Base-by-base conservation (phyloP, 1,140 invertebrate genomes). In the Procambarus virginalis region DNA sequence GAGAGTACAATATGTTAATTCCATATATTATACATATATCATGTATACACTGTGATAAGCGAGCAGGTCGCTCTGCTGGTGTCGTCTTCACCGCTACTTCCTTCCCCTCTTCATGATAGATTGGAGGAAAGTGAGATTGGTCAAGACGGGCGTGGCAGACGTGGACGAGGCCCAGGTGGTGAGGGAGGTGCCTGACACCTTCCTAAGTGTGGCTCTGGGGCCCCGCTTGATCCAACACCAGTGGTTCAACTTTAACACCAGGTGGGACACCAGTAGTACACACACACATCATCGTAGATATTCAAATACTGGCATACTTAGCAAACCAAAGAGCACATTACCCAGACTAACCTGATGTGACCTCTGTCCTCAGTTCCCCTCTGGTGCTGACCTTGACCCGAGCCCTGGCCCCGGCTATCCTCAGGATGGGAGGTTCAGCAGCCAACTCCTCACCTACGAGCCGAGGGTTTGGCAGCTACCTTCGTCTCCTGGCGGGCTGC, bases 381-480 rank as follows among this genome's bases (percentile, higher is more conserved):
- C 85, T 12, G 10, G 75, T 87, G 58, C 58, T 89, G 76, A 78
- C 73, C 45, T 46, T 89, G 34, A 75, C 76, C 14, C 12, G 55
- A 5, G 87, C 80, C 58, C 58, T 89, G 12, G 22, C 87, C 45
- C 87, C 87, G 1, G 87, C 87, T 34, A 49, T 89, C 55, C 87
- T 89, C 2, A 77, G 87, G 46, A 75, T 89, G 73, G 87, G 87
- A 9, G 87, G 87, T 9, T 84, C 87, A 51, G 49, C 87, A 60
- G 87, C 87, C 2, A 89, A 89, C 58, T 84, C 81, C 48, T 89
- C 17, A 89, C 87, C 45, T 89, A 89, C 51, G 80, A 89, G 73
- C 87, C 87, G 2, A 14, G 51, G 4, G 6, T 49, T n/a, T 10
- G 17, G 17, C 4, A 64, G 12, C 0, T 64, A 17, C 17, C 60